phyloP scores from a whole-genome alignment of 2,888 invertebrate species.

The Reticulitermes lucifugus region DNA sequence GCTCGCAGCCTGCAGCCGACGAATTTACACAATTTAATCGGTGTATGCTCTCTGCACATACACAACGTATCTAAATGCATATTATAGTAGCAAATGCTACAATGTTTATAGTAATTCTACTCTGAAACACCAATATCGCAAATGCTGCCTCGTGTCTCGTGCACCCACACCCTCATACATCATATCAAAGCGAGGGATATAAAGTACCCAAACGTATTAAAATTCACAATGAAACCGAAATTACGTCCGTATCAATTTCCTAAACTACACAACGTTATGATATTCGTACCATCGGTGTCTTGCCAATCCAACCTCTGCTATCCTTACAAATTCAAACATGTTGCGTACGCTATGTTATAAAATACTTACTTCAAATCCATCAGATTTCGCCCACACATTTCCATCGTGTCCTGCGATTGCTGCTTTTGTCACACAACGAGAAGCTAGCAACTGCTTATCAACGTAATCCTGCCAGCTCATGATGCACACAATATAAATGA shows the following conservation, averaged over 20 bases:
- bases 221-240: background rate
- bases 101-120: background rate
- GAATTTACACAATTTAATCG: background rate
- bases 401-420: constrained; percentile 96
- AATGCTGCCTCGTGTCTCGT: background rate
- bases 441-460: constrained; percentile 96
- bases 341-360: background rate
- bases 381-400: constrained; percentile 95
- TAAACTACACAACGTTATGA: background rate
- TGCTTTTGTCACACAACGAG: constrained; percentile 94
- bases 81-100: background rate
- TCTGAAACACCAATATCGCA: background rate
- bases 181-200: background rate
- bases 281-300: background rate
- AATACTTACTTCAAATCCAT: constrained; percentile 90
- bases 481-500: constrained; percentile 60
- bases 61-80: background rate
- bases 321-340: background rate
- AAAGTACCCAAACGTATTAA: too few species aligned
- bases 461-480: constrained; percentile 99
- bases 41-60: background rate
- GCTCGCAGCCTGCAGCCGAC: background rate
- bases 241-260: background rate
- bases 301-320: background rate
- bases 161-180: constrained; percentile 14